These are phyloP conservation scores for Melanaphis sacchari DNA, from an alignment of 1,140 invertebrate species.

Conservation along the genomic window DNA sequence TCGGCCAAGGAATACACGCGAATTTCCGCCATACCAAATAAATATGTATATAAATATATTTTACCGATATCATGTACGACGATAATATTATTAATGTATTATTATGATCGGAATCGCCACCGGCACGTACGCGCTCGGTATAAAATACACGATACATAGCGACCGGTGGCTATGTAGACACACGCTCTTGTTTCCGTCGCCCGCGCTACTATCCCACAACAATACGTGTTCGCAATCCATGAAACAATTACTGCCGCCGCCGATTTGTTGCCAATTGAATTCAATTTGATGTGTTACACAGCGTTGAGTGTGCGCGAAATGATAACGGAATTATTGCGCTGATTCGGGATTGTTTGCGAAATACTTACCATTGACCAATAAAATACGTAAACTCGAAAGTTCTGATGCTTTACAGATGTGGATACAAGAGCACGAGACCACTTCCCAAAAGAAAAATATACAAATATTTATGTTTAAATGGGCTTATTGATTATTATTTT, in stretches of 20 bases:
- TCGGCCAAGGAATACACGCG: neutral
- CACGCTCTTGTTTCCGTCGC: neutral
- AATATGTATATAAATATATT: neutral
- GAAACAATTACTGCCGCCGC: slow-evolving; percentile 19
- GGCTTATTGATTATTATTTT: neutral
- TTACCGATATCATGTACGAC: neutral
- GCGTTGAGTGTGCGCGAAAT: neutral
- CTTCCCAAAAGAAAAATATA: neutral
- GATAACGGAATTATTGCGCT: neutral
- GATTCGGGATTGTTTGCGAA: neutral
- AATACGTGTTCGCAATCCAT: neutral
- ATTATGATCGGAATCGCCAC: neutral
- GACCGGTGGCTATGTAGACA: neutral
- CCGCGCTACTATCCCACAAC: too few species aligned
- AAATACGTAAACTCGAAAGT: neutral
- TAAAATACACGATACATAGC: neutral
- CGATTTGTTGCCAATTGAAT: slow-evolving; percentile 34
- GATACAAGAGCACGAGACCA: too few species aligned
- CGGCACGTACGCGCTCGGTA: neutral
- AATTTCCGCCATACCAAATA: neutral
- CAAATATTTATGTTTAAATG: neutral
- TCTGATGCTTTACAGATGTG: neutral
- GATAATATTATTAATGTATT: slow-evolving; percentile 16
- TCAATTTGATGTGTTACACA: neutral
- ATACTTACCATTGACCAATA: neutral